Evolutionary conservation across 2,113 vertebrate genomes (phyloP).

Genomic region (Thinocorus orbignyianus): DNA sequence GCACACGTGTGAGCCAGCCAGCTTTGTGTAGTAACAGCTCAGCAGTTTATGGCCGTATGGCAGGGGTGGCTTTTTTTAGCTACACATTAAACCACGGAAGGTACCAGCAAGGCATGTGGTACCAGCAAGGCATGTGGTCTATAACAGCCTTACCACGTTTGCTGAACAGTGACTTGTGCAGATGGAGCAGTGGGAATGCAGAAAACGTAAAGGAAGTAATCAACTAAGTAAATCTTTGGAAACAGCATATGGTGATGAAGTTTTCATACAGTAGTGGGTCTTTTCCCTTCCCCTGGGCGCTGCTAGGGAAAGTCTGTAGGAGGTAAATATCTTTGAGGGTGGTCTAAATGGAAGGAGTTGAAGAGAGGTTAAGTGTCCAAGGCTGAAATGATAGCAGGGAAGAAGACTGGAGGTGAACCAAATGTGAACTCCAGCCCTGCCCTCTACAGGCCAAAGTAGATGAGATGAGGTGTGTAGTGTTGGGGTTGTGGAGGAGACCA

Average conservation of each 20-base stretch:
- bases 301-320: not conserved
- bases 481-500: not conserved
- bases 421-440: not conserved
- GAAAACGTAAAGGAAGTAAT: not conserved
- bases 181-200: not conserved
- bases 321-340: not conserved
- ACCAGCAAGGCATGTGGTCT: not conserved
- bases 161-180: not conserved
- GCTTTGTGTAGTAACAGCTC: not conserved
- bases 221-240: not conserved
- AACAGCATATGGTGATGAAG: not conserved
- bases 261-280: not conserved
- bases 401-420: not conserved
- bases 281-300: not conserved
- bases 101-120: not conserved
- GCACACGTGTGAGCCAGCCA: accelerated
- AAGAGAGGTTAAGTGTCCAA: not conserved
- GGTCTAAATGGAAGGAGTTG: not conserved
- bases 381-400: not conserved
- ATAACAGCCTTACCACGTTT: not conserved
- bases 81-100: not conserved
- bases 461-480: not conserved
- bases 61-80: not conserved
- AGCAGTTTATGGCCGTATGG: not conserved
- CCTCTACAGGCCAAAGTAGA: not conserved